Percentiles rank a stretch among this genome's conserved stretches.
phyloP scores from a whole-genome alignment of 2,797 vertebrate species.

The Sphenodon punctatus region DNA sequence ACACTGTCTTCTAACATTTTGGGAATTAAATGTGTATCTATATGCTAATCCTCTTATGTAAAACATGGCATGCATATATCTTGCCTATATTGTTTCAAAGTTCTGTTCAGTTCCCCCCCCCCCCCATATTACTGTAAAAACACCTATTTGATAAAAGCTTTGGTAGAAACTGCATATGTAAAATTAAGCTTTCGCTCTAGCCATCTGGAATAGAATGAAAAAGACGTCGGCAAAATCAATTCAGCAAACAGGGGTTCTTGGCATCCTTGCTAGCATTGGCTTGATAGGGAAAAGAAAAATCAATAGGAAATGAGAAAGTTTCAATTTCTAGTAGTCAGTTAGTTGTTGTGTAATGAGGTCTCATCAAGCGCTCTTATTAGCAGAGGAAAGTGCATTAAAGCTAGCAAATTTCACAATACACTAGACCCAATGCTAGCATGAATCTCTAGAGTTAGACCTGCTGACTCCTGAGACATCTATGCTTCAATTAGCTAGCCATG shows the following conservation, averaged over 20 bases:
- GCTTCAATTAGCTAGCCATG: not conserved
- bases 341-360: not conserved
- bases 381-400: not conserved
- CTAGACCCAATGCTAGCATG: no score
- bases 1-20: not conserved
- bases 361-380: not conserved
- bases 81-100: rapidly evolving
- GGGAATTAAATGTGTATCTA: not conserved
- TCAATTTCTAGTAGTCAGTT: constrained; percentile 6
- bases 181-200: not conserved
- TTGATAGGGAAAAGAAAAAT: constrained; percentile 23
- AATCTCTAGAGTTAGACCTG: not conserved
- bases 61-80: not conserved
- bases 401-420: not conserved
- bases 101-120: not conserved
- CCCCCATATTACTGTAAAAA: not conserved
- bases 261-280: not conserved
- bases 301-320: constrained; percentile 22
- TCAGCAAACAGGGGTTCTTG: not conserved
- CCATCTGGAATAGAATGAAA: not conserved
- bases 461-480: not conserved
- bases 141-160: no score
- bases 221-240: not conserved
- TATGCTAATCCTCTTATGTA: not conserved
- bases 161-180: no score